These are phyloP conservation scores for Montipora efflorescens DNA, from an alignment of 64 coral and sea anemone species.

Conservation along the genomic window DNA sequence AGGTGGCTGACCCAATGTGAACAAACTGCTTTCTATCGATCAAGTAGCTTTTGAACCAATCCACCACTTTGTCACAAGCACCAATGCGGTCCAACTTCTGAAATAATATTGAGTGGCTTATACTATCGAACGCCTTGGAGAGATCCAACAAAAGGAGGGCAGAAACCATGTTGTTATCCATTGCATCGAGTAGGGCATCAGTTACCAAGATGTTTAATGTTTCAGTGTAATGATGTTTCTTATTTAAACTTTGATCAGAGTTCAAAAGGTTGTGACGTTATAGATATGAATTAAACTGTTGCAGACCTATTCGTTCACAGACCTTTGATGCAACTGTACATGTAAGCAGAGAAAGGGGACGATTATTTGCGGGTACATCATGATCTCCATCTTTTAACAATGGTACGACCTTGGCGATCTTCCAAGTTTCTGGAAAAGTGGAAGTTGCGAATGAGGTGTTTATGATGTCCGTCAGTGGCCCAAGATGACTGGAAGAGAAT, in stretches of 20 bases:
- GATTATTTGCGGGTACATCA: too few species aligned
- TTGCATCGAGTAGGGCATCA: conserved; percentile 5
- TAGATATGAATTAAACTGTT: conserved; percentile 7
- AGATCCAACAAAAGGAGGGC: conserved; percentile 15
- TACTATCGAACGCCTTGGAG: conserved; percentile 20
- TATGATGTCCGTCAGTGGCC: too few species aligned
- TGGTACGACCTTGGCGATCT: too few species aligned
- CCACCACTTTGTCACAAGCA: conserved; percentile 4
- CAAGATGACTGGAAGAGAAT: too few species aligned
- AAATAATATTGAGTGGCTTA: background rate
- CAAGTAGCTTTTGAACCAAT: conserved; percentile 40
- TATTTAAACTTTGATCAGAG: too few species aligned
- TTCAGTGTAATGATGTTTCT: background rate
- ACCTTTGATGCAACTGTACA: background rate
- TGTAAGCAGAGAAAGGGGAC: too few species aligned
- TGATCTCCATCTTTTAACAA: too few species aligned
- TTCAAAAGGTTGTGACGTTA: too few species aligned
- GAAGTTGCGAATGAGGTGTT: too few species aligned
- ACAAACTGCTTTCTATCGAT: background rate
- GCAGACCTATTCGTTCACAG: background rate
- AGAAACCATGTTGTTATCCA: too few species aligned
- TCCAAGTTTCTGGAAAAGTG: too few species aligned
- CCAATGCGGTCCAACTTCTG: background rate
- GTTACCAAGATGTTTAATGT: conserved; percentile 14
- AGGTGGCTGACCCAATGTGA: background rate